Evolutionary conservation across 2,888 invertebrate genomes (phyloP).

Genomic region (Sialis lutaria): DNA sequence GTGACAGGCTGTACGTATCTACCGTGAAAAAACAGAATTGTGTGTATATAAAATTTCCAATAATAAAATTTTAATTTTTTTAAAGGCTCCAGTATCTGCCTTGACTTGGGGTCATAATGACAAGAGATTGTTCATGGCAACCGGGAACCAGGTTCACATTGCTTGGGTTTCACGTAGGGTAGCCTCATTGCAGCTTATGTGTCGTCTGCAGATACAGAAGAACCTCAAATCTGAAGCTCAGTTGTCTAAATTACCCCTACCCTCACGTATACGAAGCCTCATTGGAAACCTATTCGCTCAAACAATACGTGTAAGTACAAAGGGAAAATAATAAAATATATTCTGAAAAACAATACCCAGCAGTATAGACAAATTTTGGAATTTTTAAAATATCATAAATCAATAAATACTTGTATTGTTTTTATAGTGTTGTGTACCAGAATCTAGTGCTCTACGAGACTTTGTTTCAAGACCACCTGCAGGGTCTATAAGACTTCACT

Average conservation of each 20-base stretch:
- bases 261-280: conserved; percentile 68
- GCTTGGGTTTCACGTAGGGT: conserved; percentile 86
- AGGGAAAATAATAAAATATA: neutral
- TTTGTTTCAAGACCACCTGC: conserved; percentile 87
- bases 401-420: neutral
- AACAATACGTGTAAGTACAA: conserved; percentile 64
- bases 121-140: conserved; percentile 82
- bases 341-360: neutral
- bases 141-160: conserved; percentile 80
- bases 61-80: conserved; percentile 8
- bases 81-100: conserved; percentile 70
- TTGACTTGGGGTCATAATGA: conserved; percentile 99
- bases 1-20: neutral
- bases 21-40: neutral
- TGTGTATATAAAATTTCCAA: no score
- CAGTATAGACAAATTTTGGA: neutral
- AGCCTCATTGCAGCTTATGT: conserved; percentile 78
- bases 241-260: conserved; percentile 67
- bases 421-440: conserved; percentile 82
- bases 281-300: conserved; percentile 79
- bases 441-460: conserved; percentile 67
- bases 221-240: conserved; percentile 56
- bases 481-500: conserved; percentile 75
- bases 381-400: neutral
- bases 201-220: conserved; percentile 64